Base-by-base conservation (phyloP, 1,140 invertebrate species). In the Schlechtendalia chinensis region DNA sequence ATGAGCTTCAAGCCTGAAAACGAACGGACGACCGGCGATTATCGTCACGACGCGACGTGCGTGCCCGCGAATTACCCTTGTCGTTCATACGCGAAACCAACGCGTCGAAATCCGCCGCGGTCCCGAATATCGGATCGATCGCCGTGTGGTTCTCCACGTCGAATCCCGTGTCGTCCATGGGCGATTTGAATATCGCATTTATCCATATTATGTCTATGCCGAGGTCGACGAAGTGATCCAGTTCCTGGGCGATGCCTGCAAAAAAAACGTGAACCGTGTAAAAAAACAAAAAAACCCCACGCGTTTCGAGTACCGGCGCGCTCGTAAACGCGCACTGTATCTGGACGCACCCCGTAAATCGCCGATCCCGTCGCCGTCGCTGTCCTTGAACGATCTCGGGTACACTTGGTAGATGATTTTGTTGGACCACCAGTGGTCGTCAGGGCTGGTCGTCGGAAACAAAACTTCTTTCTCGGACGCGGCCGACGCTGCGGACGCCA, bases 281-380 rank as follows among this genome's bases (percentile, higher is more conserved):
- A 45, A 45, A 53, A 53, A 53, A 53, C 14, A 12, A 53, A 53
- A 53, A 53, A 2, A 53, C 14, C 16, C n/a, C n/a, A n/a, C n/a
- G n/a, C n/a, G n/a, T n/a, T n/a, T n/a, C n/a, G n/a, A n/a, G n/a
- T n/a, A n/a, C n/a, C n/a, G n/a, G n/a, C n/a, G n/a, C n/a, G n/a
- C n/a, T n/a, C n/a, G n/a, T n/a, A n/a, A n/a, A n/a, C n/a, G n/a
- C n/a, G n/a, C n/a, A n/a, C n/a, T n/a, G n/a, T 53, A 53, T 14
- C 27, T 32, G 19, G 8, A 17, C 19, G 81, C 39, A 89, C 90
- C 90, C 82, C 86, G 86, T 6, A 95, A 84, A 85, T 95, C 93
- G 1, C 93, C 93, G n/a, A 92, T 87, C 3, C 94, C 93, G 84
- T 94, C 91, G 1, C 89, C 91, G 84, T 93, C 88, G 67, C 89